Percentiles rank a stretch among this genome's conserved stretches.
phyloP scores from a whole-genome alignment of 2,113 vertebrate species.

The Electrona antarctica region DNA sequence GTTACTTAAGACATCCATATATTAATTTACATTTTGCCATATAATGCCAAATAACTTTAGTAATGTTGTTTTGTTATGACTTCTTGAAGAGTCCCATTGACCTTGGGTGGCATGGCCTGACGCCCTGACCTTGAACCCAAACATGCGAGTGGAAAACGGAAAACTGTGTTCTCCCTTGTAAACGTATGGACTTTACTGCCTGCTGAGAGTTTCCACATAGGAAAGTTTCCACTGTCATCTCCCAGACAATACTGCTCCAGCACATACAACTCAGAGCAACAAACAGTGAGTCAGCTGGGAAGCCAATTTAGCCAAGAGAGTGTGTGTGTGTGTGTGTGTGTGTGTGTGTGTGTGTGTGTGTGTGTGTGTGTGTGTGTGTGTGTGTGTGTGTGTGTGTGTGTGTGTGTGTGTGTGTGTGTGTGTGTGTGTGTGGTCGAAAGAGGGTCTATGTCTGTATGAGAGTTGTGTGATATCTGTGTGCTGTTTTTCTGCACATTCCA shows the following conservation, averaged over 20 bases:
- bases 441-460: neutral
- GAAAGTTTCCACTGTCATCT: slow-evolving; percentile 62
- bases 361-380: neutral
- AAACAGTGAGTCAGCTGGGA: slow-evolving; percentile 66
- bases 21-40: no score
- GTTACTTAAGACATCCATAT: no score
- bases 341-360: neutral
- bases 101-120: slow-evolving; percentile 36
- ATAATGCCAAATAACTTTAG: no score
- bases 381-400: neutral
- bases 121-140: slow-evolving; percentile 47
- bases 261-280: slow-evolving; percentile 46
- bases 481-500: no score
- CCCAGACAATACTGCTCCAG: slow-evolving; percentile 52
- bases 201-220: slow-evolving; percentile 58
- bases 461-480: slow-evolving; percentile 6
- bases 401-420: neutral
- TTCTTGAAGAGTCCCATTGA: slow-evolving; percentile 4
- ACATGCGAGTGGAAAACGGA: slow-evolving; percentile 46
- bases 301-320: neutral
- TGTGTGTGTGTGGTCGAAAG: neutral
- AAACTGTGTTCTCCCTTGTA: slow-evolving; percentile 65
- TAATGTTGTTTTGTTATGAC: no score
- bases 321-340: slow-evolving; percentile 20
- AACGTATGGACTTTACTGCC: slow-evolving; percentile 54